These are phyloP conservation scores for Heterodera filipjevi DNA, from an alignment of 2,888 invertebrate species.

Conservation along the genomic window DNA sequence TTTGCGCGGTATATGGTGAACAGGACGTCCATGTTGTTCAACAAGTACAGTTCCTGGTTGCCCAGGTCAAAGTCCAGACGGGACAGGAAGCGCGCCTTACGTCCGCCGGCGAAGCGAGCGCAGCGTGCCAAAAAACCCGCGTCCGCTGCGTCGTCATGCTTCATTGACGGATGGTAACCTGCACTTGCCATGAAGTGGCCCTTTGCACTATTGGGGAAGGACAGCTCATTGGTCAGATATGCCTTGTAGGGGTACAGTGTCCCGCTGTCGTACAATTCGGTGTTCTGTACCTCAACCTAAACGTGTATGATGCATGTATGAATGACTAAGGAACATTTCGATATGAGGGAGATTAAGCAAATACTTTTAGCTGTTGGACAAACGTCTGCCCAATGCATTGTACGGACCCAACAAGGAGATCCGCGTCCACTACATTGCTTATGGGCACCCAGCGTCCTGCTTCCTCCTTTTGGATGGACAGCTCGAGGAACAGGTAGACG, in stretches of 20 bases:
- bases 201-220: constrained; percentile 24
- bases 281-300: constrained; percentile 2
- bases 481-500: constrained; percentile 21
- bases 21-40: constrained; percentile 32
- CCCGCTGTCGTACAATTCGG: constrained; percentile 26
- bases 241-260: constrained; percentile 26
- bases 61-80: constrained; percentile 35
- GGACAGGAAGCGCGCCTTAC: constrained; percentile 17
- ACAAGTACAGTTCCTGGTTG: constrained; percentile 33
- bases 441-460: neutral
- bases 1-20: constrained; percentile 32
- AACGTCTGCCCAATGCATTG: constrained; percentile 31
- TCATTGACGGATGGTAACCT: constrained; percentile 25
- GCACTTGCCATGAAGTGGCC: constrained; percentile 19
- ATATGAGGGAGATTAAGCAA: no score
- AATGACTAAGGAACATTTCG: no score
- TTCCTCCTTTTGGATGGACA: constrained; percentile 14
- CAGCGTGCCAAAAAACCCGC: constrained; percentile 24
- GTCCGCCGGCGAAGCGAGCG: constrained; percentile 6
- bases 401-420: neutral
- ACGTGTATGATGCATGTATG: neutral
- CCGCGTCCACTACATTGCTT: neutral
- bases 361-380: constrained; percentile 31
- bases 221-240: constrained; percentile 30
- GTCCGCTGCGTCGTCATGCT: constrained; percentile 21